A percentile compares a stretch with the other conserved stretches of the same genome.
Evolutionary conservation across 2,797 vertebrate genomes (phyloP).

Genomic region (Kryptopterus vitreolus): DNA sequence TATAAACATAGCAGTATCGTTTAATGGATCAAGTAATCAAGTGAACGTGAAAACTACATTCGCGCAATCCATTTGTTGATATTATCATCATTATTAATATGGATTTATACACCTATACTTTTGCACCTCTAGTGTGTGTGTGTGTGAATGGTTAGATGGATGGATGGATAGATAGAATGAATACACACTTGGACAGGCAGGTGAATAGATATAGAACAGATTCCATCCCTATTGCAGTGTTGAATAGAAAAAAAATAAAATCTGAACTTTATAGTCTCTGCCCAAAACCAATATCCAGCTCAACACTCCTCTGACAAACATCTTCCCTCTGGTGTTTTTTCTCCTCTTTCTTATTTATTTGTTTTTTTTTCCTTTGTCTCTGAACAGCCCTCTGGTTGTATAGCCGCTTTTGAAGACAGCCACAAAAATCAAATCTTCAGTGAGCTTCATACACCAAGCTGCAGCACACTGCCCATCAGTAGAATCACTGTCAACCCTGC

Average conservation of each 20-base stretch:
- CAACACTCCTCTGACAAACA: conserved; percentile 38
- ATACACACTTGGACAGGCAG: background rate
- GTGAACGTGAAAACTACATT: background rate
- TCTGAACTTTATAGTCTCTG: background rate
- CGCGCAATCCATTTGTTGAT: background rate
- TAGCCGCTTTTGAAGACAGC: conserved; percentile 37
- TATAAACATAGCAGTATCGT: too few species aligned
- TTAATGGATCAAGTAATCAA: background rate
- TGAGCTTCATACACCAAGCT: conserved; percentile 26
- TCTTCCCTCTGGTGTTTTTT: conserved; percentile 31
- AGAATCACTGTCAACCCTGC: conserved; percentile 26
- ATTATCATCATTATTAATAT: background rate
- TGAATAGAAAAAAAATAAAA: background rate
- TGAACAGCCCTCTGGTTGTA: conserved; percentile 39
- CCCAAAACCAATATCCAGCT: conserved; percentile 38
- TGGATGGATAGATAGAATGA: background rate
- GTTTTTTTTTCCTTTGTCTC: conserved; percentile 45
- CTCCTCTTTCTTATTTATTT: conserved; percentile 45
- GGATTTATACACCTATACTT: background rate
- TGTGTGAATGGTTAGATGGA: background rate
- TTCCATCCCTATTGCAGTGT: background rate
- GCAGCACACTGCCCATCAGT: conserved; percentile 21
- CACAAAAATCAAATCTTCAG: conserved; percentile 48
- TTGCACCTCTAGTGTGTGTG: background rate
- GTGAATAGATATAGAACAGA: background rate